phyloP scores from a whole-genome alignment of 2,113 vertebrate species.

The Diglossa brunneiventris region DNA sequence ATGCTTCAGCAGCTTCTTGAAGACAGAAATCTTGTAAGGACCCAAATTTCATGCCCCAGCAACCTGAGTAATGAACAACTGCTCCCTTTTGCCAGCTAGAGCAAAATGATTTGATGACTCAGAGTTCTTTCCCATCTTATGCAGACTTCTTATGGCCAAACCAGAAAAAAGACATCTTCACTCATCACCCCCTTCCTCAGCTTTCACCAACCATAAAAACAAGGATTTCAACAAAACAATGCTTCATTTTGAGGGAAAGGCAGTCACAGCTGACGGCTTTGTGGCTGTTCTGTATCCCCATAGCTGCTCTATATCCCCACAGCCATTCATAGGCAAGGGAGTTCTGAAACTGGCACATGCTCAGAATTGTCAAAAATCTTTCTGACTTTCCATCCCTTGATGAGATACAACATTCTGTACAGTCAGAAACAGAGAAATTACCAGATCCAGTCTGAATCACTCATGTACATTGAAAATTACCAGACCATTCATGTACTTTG shows the following conservation, averaged over 20 bases:
- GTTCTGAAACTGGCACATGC: neutral
- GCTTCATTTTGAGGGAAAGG: neutral
- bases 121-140: neutral
- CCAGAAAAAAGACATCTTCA: neutral
- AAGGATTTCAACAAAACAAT: neutral
- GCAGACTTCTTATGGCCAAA: neutral
- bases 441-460: neutral
- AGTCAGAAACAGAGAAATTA: neutral
- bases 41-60: neutral
- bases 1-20: neutral
- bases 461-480: neutral
- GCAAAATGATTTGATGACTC: conserved; percentile 17
- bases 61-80: neutral
- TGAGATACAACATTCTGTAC: neutral
- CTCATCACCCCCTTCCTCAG: neutral
- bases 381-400: neutral
- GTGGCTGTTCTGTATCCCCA: neutral
- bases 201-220: neutral
- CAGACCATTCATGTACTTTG: neutral
- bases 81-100: neutral
- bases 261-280: neutral
- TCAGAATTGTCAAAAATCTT: neutral
- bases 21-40: neutral
- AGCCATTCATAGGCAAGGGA: neutral
- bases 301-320: neutral